These are phyloP conservation scores for Agriotes lineatus DNA, from an alignment of 2,888 invertebrate genomes.

Conservation along the genomic window DNA sequence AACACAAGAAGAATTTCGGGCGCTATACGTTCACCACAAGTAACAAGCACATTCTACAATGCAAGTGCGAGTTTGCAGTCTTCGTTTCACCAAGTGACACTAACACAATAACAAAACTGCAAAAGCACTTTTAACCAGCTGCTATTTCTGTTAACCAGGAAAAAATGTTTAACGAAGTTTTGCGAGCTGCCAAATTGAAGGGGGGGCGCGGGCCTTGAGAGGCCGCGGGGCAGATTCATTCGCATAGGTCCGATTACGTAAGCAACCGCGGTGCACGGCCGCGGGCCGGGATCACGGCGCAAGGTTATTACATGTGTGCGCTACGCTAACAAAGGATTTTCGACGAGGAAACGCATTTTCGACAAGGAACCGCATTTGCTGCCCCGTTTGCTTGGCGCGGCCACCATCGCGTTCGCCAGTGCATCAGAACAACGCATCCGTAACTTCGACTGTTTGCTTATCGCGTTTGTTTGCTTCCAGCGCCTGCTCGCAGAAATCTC, in stretches of 20 bases:
- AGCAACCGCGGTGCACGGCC: conserved; percentile 58
- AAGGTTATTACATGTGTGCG: conserved; percentile 46
- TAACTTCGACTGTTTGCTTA: no score
- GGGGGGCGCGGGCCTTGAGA: conserved; percentile 50
- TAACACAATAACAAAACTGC: conserved; percentile 46
- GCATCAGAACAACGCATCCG: no score
- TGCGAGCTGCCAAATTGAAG: conserved; percentile 64
- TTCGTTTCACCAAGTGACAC: conserved; percentile 40
- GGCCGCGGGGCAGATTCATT: conserved; percentile 51
- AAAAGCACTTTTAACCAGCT: conserved; percentile 58
- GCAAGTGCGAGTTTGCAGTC: conserved; percentile 28
- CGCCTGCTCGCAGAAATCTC: no score
- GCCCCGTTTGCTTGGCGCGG: background rate
- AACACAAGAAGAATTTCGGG: conserved; percentile 39
- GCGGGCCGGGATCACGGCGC: conserved; percentile 49
- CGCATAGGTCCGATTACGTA: conserved; percentile 64
- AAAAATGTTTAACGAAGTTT: conserved; percentile 62
- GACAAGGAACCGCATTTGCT: conserved; percentile 40
- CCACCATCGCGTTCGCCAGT: no score
- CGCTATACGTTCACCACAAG: conserved; percentile 29
- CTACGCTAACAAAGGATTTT: conserved; percentile 41
- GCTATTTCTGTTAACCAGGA: conserved; percentile 66
- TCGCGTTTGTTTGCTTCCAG: no score
- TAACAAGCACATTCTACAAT: conserved; percentile 38
- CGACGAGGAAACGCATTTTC: conserved; percentile 41